A percentile compares a stretch with the other conserved stretches of the same genome.
Conservation (phyloP, 2,888 invertebrate genomes). For the Tachystola acroxantha region DNA sequence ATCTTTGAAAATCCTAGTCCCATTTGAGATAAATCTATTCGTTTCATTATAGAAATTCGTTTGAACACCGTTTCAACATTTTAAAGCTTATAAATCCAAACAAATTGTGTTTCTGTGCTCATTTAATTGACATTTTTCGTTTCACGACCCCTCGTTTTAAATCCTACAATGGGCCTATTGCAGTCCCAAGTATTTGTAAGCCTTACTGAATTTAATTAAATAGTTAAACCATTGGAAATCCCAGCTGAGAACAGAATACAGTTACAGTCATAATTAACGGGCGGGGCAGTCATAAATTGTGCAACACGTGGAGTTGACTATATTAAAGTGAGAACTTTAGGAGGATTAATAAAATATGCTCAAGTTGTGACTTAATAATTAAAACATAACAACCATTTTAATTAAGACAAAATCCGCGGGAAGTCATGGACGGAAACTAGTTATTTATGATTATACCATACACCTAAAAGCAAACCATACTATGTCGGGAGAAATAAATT, state of each 20-base stretch:
- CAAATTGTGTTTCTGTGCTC: background rate
- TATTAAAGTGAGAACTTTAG: background rate
- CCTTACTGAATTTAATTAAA: background rate
- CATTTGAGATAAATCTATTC: background rate
- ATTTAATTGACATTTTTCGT: slow-evolving; percentile 1
- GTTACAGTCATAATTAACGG: background rate
- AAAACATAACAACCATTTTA: too few relatives aligned
- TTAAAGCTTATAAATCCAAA: background rate
- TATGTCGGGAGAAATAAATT: too few relatives aligned
- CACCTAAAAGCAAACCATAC: too few relatives aligned
- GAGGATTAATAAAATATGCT: too few relatives aligned
- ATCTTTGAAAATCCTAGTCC: too few relatives aligned
- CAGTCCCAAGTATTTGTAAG: background rate
- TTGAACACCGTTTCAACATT: background rate
- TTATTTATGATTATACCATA: too few relatives aligned
- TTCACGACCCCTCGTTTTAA: background rate
- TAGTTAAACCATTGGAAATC: background rate
- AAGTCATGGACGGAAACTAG: too few relatives aligned
- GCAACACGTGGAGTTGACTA: background rate
- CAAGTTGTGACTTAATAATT: too few relatives aligned
- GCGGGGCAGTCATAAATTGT: background rate
- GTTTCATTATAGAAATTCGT: background rate
- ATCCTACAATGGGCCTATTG: background rate
- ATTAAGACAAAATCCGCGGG: too few relatives aligned
- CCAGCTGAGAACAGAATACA: too few relatives aligned